Conservation (phyloP, 2,888 invertebrate genomes). For the Syrphus vitripennis region DNA sequence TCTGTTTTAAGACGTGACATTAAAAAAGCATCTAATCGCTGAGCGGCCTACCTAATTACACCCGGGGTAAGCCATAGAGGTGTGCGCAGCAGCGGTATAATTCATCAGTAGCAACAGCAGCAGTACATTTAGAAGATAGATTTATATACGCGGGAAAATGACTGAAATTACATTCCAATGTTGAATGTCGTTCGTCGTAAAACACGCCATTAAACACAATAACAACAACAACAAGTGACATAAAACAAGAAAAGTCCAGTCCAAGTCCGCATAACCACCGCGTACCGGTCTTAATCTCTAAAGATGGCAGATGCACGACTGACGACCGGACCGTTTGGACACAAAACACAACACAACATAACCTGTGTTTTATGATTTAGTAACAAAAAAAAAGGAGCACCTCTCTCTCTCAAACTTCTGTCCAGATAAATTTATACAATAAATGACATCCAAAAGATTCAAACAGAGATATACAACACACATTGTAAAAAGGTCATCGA, state of each 20-base stretch:
- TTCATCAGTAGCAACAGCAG: constrained; percentile 68
- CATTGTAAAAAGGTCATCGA: constrained; percentile 53
- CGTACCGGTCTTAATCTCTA: constrained; percentile 52
- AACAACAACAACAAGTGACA: constrained; percentile 37
- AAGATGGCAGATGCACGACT: background rate
- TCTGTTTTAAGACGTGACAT: constrained; percentile 68
- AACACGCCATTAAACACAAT: constrained; percentile 36
- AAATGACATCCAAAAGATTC: constrained; percentile 59
- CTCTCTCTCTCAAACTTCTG: background rate
- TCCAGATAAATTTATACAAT: background rate
- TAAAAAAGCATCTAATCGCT: constrained; percentile 70
- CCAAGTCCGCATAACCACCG: no score
- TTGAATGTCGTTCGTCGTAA: constrained; percentile 65
- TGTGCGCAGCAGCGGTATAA: constrained; percentile 39
- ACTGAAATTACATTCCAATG: constrained; percentile 68
- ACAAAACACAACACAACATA: constrained; percentile 15
- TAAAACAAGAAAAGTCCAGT: constrained; percentile 51
- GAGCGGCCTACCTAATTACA: constrained; percentile 70
- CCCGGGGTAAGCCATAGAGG: constrained; percentile 16
- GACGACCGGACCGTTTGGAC: background rate
- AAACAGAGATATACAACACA: constrained; percentile 42
- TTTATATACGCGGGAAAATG: constrained; percentile 62
- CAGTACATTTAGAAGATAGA: constrained; percentile 49
- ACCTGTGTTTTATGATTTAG: constrained; percentile 65
- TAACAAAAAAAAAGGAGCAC: constrained; percentile 47